Base-by-base conservation (phyloP, 2,888 invertebrate genomes). In the Lysandra bellargus region DNA sequence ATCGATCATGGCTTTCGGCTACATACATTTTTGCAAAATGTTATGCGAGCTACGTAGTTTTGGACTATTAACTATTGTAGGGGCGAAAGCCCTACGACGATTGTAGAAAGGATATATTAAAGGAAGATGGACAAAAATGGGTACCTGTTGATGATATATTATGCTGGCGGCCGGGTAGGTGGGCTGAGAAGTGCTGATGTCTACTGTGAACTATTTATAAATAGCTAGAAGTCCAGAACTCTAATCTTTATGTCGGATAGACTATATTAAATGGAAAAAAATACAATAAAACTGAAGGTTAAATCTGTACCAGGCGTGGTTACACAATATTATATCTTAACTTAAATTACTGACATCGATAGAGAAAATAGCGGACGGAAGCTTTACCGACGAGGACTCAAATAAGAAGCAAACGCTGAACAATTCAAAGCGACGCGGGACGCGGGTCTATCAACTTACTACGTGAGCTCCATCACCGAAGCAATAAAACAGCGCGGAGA, bases 401-500 rank as follows among this genome's bases (percentile, higher is more conserved):
- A 57, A 57, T 57, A 57, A 4, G 17, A 57, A 57, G 17, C 57
- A 17, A 57, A 17, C 4, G 33, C 7, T 64, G 7, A 9, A 64
- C 30, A 64, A 37, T 37, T 69, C 33, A 14, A 69, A 69, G 37
- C 17, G 14, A 61, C 6, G 17, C 57, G 14, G 17, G 5, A 61
- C 6, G 17, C 57, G 14, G 17, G 5, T 7, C 33, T 69, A 69
- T 69, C 14, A 69, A 69, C 33, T 14, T 69, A 14, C 30, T 33
- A 69, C 33, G 14, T 69, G 33, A 69, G n/a, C 75, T 17, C 23
- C 44, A 23, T 44, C 75, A 69, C 69, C 7, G 17, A 12, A 23
- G 9, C 49, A 53, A 75, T 44, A 75, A 79, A 72, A 79, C 60
- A 40, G 60, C 74, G 14, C 78, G 37, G 37, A 44, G 49, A 61